Evolutionary conservation across 2,888 invertebrate genomes (phyloP).

Genomic region (Ormia ochracea): DNA sequence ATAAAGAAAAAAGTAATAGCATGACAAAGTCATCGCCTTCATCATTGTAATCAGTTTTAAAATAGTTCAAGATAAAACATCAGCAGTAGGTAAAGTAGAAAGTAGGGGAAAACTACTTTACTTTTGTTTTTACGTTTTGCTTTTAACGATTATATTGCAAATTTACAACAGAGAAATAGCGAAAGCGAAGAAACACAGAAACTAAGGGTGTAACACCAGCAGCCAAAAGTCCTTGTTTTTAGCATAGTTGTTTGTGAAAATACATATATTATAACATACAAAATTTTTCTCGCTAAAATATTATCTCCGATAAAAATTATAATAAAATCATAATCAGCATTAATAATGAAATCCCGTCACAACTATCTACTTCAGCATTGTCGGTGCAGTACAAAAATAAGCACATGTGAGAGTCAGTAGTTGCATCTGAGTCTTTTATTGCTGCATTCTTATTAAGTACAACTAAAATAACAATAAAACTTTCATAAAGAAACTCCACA

Average conservation of each 20-base stretch:
- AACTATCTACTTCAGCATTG: not conserved
- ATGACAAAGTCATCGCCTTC: conserved; percentile 40
- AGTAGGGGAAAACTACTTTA: not conserved
- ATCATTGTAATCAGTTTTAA: conserved; percentile 30
- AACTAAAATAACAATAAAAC: conserved; percentile 25
- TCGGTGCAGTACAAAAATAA: not conserved
- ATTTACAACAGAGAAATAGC: not conserved
- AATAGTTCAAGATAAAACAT: not conserved
- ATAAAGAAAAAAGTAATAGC: conserved; percentile 13
- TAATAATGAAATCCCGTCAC: conserved; percentile 34
- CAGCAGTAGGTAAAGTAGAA: not conserved
- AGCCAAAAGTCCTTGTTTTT: not conserved
- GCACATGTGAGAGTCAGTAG: not conserved
- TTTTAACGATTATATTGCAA: conserved; percentile 33
- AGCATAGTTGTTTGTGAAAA: not conserved
- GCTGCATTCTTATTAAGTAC: not conserved
- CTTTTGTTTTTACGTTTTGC: conserved; percentile 1
- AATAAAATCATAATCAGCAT: conserved; percentile 23
- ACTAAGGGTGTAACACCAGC: not conserved
- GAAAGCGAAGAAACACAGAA: not conserved
- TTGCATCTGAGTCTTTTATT: not conserved
- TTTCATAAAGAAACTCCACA: not conserved
- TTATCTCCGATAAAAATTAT: not conserved
- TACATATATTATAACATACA: conserved; percentile 11
- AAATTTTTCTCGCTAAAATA: conserved; percentile 11